Evolutionary conservation across 2,888 invertebrate species (phyloP).

Genomic region (Euphydryas editha): DNA sequence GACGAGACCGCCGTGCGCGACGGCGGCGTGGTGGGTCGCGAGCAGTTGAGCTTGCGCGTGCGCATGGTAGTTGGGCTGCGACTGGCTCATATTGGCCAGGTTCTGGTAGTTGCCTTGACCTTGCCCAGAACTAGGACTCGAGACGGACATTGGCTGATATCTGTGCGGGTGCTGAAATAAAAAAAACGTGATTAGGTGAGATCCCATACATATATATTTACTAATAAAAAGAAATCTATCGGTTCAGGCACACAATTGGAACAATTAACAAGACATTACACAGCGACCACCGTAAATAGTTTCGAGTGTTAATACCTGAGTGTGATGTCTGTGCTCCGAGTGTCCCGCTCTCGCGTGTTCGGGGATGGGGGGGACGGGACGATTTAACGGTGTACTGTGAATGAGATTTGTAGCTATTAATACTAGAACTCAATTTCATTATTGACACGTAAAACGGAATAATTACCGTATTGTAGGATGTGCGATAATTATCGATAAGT

Average conservation of each 20-base stretch:
- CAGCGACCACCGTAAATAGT: too few species aligned
- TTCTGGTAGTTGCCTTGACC: slow-evolving; percentile 63
- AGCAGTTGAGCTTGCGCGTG: slow-evolving; percentile 41
- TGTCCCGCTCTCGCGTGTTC: slow-evolving; percentile 70
- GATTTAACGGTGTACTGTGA: slow-evolving; percentile 62
- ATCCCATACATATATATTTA: background rate
- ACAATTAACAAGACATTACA: too few species aligned
- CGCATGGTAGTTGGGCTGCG: slow-evolving; percentile 61
- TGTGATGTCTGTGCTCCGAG: slow-evolving; percentile 70
- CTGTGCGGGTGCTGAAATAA: slow-evolving; percentile 65
- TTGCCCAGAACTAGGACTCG: slow-evolving; percentile 62
- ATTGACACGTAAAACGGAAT: too few species aligned
- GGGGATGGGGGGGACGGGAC: slow-evolving; percentile 88
- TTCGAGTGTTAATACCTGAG: slow-evolving; percentile 53
- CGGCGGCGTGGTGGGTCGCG: slow-evolving; percentile 51
- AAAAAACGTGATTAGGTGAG: background rate
- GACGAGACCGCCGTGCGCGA: slow-evolving; percentile 55
- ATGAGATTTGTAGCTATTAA: background rate
- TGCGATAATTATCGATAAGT: too few species aligned
- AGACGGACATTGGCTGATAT: slow-evolving; percentile 75
- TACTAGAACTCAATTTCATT: too few species aligned
- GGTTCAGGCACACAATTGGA: too few species aligned
- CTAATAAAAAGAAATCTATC: too few species aligned
- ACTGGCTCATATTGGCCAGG: slow-evolving; percentile 71
- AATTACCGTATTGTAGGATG: too few species aligned